Base-by-base conservation (phyloP, 2,888 invertebrate genomes). In the Homarus gammarus region DNA sequence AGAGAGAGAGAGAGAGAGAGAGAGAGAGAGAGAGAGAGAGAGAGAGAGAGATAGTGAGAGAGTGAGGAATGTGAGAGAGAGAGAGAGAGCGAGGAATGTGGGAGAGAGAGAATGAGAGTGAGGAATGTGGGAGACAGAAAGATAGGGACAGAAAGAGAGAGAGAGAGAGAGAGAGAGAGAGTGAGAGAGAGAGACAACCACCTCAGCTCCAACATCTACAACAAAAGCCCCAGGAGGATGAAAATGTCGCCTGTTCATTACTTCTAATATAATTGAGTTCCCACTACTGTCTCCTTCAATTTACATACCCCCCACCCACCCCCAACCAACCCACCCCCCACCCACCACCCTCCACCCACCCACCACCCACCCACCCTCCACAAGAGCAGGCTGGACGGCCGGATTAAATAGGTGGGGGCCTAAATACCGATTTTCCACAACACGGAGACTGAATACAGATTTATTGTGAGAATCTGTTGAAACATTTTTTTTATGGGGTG, bases 141-240 rank as follows among this genome's bases (percentile, higher is more conserved):
- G 81, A 81, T 61, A 81, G 81, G 61, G 81, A 56, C 49, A 38
- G 81, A 31, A 36, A 51, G 64, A 64, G 61, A 51, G 44, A 31
- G 10, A 38, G 68, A 2, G 1, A 33, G 61, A 31, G 15, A 27
- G 22, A 15, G 56, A 27, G 15, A 18, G 51, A 44, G 22, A 68
- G 27, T 36, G 68, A 68, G 64, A 51, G 40, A 38, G n/a, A 33
- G 38, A 38, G 49, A n/a, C 18, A 22, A n/a, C n/a, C n/a, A n/a
- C n/a, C n/a, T n/a, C n/a, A n/a, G n/a, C n/a, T n/a, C n/a, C n/a
- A n/a, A n/a, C n/a, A n/a, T n/a, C n/a, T n/a, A n/a, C n/a, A n/a
- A n/a, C n/a, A n/a, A 73, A 73, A 73, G 72, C 38, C 18, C 36
- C 8, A 36, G 2, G 33, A 2, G 72, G 72, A 72, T 72, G 36